Conservation (phyloP, 2,888 invertebrate genomes). For the Leucophenga maculata region DNA sequence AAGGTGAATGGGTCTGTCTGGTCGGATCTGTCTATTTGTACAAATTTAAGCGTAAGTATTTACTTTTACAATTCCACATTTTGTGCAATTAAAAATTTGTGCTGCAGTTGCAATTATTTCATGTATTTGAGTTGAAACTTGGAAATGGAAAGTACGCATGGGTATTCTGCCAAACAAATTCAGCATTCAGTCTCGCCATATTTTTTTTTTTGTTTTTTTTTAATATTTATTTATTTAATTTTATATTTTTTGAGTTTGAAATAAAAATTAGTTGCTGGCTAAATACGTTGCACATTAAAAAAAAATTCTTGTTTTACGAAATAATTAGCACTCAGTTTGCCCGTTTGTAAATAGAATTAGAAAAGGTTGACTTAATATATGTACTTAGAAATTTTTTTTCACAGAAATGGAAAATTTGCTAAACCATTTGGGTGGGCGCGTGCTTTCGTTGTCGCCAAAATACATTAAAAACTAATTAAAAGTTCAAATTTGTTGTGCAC, state of each 20-base stretch:
- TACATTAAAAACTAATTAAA: slow-evolving; percentile 19
- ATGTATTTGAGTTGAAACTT: neutral
- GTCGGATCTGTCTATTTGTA: neutral
- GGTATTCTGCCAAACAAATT: neutral
- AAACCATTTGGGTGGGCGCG: neutral
- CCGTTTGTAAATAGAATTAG: no score
- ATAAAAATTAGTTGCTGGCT: no score
- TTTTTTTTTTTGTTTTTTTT: no score
- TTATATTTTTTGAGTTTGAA: no score
- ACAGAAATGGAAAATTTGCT: neutral
- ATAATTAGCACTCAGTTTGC: no score
- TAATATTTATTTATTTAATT: no score
- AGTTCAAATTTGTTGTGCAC: slow-evolving; percentile 2
- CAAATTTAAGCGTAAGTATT: neutral
- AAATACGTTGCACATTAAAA: no score
- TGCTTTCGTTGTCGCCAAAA: neutral
- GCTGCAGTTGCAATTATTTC: neutral
- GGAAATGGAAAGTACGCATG: neutral
- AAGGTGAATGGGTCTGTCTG: slow-evolving; percentile 50
- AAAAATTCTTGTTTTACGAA: no score
- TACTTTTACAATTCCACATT: slow-evolving; percentile 5
- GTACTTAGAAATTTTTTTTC: no score
- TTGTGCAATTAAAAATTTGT: slow-evolving; percentile 19
- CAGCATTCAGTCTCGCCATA: no score
- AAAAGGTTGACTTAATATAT: no score